Base-by-base conservation (phyloP, 2,797 vertebrate genomes). In the Gobio occitaniae region DNA sequence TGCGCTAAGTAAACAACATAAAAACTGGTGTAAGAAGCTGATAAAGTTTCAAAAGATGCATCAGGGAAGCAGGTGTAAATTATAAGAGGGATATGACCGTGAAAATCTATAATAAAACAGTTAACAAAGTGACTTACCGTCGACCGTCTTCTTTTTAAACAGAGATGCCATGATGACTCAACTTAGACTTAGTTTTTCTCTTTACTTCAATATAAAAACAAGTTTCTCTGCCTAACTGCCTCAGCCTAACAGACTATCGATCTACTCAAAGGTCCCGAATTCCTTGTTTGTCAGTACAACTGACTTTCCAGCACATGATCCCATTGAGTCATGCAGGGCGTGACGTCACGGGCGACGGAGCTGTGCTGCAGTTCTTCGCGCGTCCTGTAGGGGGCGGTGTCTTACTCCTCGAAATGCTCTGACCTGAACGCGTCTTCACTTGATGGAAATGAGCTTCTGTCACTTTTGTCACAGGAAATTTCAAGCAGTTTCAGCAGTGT, bases 101-200 rank as follows among this genome's bases (percentile, higher is more conserved):
- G 13, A 19, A 44, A 32, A 80, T 56, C 44, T 61, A 66, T 38
- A n/a, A 56, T 61, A 17, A 83, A 86, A 72, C 36, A 80, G 50
- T 47, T 50, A 83, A 74, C 32, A 84, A 89, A 85, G 72, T 79
- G 93, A 96, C 97, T 98, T 93, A 99, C 98, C 98, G 11, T 99
- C 98, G 65, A 96, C 96, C 0, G 97, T 99, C 93, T 98, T 99
- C 96, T 97, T 99, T 96, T 98, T 99, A 92, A 99, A 98, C 83
- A 98, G 92, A 69, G 96, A 97, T 84, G 96, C 96, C 98, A 99
- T 99, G 91, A 87, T 87, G 86, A 50, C 21, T 48, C 2, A 12
- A 29, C 2, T 21, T 41, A 61, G 2, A 21, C 48, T 70, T 77
- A 6, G 25, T 61, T 84, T 48, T 50, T 70, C 76, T 69, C 10